Evolutionary conservation across 2,797 vertebrate genomes (phyloP), one percentile per base, ranked within the genome.

Genomic region (Lagocephalus sceleratus): DNA sequence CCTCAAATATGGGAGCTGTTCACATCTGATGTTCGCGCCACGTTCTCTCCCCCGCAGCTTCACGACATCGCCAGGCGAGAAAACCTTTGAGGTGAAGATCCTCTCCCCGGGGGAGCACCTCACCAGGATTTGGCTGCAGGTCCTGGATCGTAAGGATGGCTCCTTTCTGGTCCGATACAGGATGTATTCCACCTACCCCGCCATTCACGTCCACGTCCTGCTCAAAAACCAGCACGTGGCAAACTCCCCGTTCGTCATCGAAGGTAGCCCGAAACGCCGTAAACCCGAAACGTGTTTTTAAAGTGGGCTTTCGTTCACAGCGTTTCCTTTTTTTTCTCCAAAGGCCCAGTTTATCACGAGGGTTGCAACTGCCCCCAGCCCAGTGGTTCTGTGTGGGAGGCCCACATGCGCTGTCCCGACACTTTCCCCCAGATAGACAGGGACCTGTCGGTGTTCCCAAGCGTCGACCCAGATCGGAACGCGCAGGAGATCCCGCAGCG

Each of bases 91-190:
- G 45, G 92, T 98, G 78, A 93, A 93, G 81, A 92, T 99, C 42
- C 86, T 86, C 15, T 94, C 94, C 49, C 90, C 91, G 0, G 90
- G 87, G 5, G 97, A 98, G 60, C 90, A 92, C 7, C 95, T 95
- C 82, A 93, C 94, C 65, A 90, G 97, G 67, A 93, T 97, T 48
- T 98, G 97, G 79, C 86, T 95, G 52, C 97, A 99, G 73, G 87
- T 97, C 54, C 89, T 99, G 83, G 97, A 99, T 75, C 91, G 95
- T 47, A 92, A 89, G 44, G 97, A 99, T 75, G 97, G 97, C 3
- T 97, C 97, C 7, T 98, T 98, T 70, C 87, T 99, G 20, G 95
- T 98, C 15, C 92, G 97, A 32, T 99, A 97, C 74, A 91, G 94
- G 83, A 94, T 98, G 95, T 99, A 98, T 4, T 94, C 95, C 41